These are phyloP conservation scores for Ischnus inquisitorius DNA, from an alignment of 2,888 invertebrate genomes.

Conservation along the genomic window DNA sequence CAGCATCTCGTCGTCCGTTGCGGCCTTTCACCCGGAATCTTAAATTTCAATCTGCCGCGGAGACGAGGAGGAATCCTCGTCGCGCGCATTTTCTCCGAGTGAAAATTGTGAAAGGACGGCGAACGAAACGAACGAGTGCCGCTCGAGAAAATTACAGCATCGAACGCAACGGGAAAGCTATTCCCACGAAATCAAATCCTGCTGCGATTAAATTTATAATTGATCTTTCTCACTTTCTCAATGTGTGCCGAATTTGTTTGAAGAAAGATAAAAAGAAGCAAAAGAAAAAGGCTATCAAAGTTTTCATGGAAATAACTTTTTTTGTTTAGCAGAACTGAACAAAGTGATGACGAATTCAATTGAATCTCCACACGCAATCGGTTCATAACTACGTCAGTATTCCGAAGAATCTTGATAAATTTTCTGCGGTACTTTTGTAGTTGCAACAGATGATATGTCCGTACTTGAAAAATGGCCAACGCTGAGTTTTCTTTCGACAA, in stretches of 20 bases:
- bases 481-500: no score
- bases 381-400: no score
- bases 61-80: constrained; percentile 8
- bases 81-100: constrained; percentile 56
- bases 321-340: neutral
- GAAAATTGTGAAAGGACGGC: constrained; percentile 64
- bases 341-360: neutral
- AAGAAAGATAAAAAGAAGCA: neutral
- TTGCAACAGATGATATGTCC: no score
- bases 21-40: constrained; percentile 62
- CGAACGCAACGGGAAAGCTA: constrained; percentile 36
- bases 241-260: neutral
- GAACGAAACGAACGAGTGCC: constrained; percentile 42
- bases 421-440: no score
- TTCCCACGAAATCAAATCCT: constrained; percentile 39
- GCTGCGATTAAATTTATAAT: constrained; percentile 6
- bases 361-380: no score
- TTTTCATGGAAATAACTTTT: neutral
- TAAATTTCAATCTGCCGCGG: constrained; percentile 55
- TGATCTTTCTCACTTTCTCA: constrained; percentile 3
- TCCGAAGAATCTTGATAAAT: neutral
- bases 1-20: constrained; percentile 54
- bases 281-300: neutral
- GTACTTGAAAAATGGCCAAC: no score
- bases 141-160: constrained; percentile 56